Evolutionary conservation across 1,140 invertebrate species (phyloP).

Genomic region (Acromyrmex heyeri): DNA sequence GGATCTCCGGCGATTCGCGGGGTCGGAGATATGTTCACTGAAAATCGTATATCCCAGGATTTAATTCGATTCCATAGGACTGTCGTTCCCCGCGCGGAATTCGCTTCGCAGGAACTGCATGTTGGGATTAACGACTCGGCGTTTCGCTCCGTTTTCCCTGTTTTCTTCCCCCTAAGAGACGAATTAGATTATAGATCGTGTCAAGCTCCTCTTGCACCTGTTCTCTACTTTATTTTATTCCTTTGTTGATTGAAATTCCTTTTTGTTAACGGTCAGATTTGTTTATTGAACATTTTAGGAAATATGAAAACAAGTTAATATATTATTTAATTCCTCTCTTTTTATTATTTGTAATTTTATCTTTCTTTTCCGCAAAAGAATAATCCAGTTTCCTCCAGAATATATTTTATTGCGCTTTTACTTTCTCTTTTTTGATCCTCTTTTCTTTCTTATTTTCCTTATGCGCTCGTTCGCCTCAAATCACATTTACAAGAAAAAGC

Average conservation of each 20-base stretch:
- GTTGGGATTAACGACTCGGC: constrained; percentile 68
- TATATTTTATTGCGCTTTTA: not conserved
- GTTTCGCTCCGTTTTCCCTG: constrained; percentile 60
- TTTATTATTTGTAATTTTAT: not conserved
- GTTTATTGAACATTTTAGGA: not conserved
- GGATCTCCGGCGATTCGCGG: constrained; percentile 38
- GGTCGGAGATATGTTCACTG: constrained; percentile 42
- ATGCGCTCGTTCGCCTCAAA: constrained; percentile 49
- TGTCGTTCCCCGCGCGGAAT: constrained; percentile 17
- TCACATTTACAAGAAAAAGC: constrained; percentile 70
- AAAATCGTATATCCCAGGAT: constrained; percentile 61
- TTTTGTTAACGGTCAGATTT: not conserved
- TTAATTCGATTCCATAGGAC: constrained; percentile 70
- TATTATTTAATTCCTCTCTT: not conserved
- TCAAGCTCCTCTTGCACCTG: constrained; percentile 42
- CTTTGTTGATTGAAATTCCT: constrained; percentile 25
- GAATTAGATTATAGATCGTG: constrained; percentile 60
- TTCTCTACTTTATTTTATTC: constrained; percentile 30
- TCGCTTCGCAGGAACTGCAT: constrained; percentile 34
- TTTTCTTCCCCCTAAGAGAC: constrained; percentile 29
- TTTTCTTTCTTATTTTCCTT: constrained; percentile 5
- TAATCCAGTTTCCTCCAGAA: not conserved
- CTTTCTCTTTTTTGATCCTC: not conserved
- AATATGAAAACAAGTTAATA: constrained; percentile 2
- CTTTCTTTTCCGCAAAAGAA: not conserved